These are phyloP conservation scores for Pontoporia blainvillei DNA, from an alignment of 2,113 vertebrate species.

Conservation along the genomic window DNA sequence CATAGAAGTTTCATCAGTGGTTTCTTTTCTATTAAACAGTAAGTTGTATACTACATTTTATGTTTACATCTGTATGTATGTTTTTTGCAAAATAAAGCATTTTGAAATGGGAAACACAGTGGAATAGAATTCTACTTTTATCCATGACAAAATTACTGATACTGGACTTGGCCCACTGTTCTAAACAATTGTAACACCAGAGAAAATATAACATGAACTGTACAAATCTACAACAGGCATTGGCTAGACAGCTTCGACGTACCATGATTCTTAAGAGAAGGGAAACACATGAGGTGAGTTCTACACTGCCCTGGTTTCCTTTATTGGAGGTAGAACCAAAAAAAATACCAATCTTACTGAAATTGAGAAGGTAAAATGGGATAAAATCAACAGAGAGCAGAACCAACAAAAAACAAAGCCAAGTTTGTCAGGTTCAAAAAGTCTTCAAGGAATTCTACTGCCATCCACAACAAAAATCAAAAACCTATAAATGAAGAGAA, in stretches of 20 bases:
- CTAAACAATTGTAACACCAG: background rate
- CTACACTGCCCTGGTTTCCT: background rate
- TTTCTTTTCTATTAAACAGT: background rate
- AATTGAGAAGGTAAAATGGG: background rate
- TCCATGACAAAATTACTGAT: background rate
- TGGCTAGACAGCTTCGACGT: background rate
- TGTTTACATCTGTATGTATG: background rate
- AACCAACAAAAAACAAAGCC: background rate
- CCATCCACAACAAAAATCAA: background rate
- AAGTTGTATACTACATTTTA: background rate
- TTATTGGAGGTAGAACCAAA: background rate
- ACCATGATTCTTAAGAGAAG: background rate
- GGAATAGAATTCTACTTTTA: background rate
- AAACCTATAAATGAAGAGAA: background rate
- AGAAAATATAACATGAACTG: background rate
- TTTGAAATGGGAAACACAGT: background rate
- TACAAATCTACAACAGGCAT: background rate
- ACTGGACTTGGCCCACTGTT: background rate
- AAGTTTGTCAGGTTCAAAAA: background rate
- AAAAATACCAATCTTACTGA: background rate
- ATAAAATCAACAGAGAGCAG: background rate
- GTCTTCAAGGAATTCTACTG: background rate
- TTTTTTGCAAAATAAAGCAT: background rate
- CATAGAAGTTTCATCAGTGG: background rate
- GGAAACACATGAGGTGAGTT: background rate